phyloP scores from a whole-genome alignment of 2,113 vertebrate genomes.

The Oenanthe melanoleuca region DNA sequence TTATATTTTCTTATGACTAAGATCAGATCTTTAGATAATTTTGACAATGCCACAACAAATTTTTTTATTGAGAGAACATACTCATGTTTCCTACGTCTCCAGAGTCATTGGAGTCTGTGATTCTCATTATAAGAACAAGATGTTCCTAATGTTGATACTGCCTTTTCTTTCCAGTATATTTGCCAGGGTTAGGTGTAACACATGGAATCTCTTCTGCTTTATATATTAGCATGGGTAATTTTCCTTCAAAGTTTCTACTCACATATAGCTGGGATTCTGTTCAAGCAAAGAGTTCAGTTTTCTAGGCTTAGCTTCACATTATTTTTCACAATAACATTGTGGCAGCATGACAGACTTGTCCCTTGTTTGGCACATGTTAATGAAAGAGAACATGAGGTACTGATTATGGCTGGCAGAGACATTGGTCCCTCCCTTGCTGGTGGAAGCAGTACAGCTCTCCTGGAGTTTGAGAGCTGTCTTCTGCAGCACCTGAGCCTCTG shows the following conservation, averaged over 20 bases:
- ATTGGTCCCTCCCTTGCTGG: not conserved
- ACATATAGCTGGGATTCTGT: not conserved
- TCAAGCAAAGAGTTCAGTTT: not conserved
- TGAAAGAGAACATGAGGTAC: not conserved
- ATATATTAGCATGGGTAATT: not conserved
- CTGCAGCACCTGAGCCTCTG: not conserved
- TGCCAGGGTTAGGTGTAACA: not conserved
- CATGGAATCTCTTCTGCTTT: not conserved
- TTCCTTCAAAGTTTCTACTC: not conserved
- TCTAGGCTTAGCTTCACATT: not conserved
- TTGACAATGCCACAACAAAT: slow-evolving; percentile 53
- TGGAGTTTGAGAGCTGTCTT: not conserved
- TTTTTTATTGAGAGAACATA: not conserved
- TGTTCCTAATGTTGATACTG: not conserved
- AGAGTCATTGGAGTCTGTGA: slow-evolving; percentile 12
- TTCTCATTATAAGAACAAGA: slow-evolving; percentile 44
- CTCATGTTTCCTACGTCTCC: slow-evolving; percentile 29
- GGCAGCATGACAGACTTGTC: not conserved
- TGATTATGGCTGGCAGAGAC: not conserved
- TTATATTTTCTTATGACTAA: slow-evolving; percentile 48
- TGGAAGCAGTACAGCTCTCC: not conserved
- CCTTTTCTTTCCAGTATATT: not conserved
- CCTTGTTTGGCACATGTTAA: not conserved
- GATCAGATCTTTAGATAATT: slow-evolving; percentile 27
- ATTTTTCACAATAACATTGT: not conserved